Base-by-base conservation (phyloP, 2,888 invertebrate genomes). In the Halictus ligatus region DNA sequence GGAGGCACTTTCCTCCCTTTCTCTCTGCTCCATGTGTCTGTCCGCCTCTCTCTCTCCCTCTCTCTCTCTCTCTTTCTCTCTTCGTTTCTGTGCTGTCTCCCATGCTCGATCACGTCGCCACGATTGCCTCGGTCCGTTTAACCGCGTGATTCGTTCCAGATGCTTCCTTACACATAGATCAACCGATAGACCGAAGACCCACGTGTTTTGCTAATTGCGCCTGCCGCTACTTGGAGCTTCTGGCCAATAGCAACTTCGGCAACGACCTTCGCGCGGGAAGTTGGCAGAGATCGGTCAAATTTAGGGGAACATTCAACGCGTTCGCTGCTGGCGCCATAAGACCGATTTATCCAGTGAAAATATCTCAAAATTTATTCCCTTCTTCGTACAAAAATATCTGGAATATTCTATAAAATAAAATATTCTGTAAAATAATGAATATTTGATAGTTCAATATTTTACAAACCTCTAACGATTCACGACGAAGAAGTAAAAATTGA, bases 101-200 rank as follows among this genome's bases (percentile, higher is more conserved):
- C 12, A 12, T 48, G 15, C n/a, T 46, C 35, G 76, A 84, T 84
- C 82, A 77, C 46, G 76, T 75, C 73, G 83, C 48, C 71, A 72
- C 83, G 83, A 82, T 81, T 76, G 82, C 83, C 18, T 46, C 83
- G 67, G 64, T 35, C 67, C 76, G 82, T 82, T 84, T 77, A 82
- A 84, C 83, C 83, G 73, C 83, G 83, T 81, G 82, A 81, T 75
- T 76, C 60, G 60, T 67, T 75, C 6, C 82, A 71, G 71, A 83
- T 71, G 81, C 69, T 83, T 80, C 75, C 75, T 83, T 60, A 69
- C 50, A 25, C n/a, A 60, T 21, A 21, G 21, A 54, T 75, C 6
- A 75, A 58, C 75, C 75, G 71, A 83, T 71, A 81, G 71, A 60
- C 80, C 67, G 73, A 69, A 35, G 50, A 40, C 35, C 80, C 29